Evolutionary conservation across 2,888 invertebrate species (phyloP).

Genomic region (Osedax frankpressi): DNA sequence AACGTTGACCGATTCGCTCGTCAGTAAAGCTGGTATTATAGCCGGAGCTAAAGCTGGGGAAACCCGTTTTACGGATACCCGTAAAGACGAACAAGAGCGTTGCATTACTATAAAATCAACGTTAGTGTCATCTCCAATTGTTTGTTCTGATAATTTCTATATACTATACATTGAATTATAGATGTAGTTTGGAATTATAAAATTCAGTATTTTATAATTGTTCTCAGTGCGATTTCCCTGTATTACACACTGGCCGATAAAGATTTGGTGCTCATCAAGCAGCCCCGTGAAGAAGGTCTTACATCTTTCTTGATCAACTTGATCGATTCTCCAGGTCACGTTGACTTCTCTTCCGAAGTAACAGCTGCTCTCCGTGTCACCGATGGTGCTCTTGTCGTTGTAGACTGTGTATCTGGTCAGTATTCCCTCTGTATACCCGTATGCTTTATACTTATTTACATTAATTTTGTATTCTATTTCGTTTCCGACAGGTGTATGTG

Average conservation of each 20-base stretch:
- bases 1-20: slow-evolving; percentile 94
- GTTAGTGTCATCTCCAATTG: slow-evolving; percentile 57
- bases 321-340: slow-evolving; percentile 99
- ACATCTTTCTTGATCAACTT: slow-evolving; percentile 98
- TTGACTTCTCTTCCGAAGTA: slow-evolving; percentile 98
- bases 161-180: no score
- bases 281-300: slow-evolving; percentile 53
- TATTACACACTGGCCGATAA: slow-evolving; percentile 90
- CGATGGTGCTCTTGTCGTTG: slow-evolving; percentile 97
- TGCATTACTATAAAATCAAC: slow-evolving; percentile 99
- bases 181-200: no score
- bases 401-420: slow-evolving; percentile 95
- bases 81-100: slow-evolving; percentile 98
- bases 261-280: slow-evolving; percentile 83
- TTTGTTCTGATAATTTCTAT: not conserved
- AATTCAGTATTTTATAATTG: no score
- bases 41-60: slow-evolving; percentile 97
- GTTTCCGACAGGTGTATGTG: slow-evolving; percentile 72
- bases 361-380: slow-evolving; percentile 99
- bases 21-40: slow-evolving; percentile 99
- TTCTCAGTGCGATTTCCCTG: slow-evolving; percentile 86
- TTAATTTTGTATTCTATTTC: not conserved
- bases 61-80: slow-evolving; percentile 95
- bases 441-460: no score
- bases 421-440: slow-evolving; percentile 26